These are phyloP conservation scores for Athene noctua DNA, from an alignment of 2,113 vertebrate genomes.

Conservation along the genomic window DNA sequence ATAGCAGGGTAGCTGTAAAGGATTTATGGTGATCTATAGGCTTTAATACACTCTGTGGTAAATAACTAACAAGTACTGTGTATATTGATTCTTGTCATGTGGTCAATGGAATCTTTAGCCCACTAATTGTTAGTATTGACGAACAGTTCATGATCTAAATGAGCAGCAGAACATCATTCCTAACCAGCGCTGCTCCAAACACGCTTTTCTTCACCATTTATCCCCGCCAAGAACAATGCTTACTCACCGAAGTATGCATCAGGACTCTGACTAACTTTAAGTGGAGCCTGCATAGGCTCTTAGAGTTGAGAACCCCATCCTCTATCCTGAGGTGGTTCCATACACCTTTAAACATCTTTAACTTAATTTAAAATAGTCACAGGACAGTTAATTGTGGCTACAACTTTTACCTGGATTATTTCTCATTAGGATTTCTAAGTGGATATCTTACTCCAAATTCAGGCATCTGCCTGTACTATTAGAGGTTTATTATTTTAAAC, in stretches of 20 bases:
- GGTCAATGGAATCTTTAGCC: constrained; percentile 82
- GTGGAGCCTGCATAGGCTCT: background rate
- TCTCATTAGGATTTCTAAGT: background rate
- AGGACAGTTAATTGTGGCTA: background rate
- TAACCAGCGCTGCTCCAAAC: constrained; percentile 53
- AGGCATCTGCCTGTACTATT: background rate
- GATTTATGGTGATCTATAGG: constrained; percentile 86
- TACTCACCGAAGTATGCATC: background rate
- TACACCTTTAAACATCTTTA: background rate
- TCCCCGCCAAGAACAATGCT: background rate
- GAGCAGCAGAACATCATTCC: constrained; percentile 68
- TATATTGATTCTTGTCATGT: constrained; percentile 73
- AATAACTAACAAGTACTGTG: constrained; percentile 81
- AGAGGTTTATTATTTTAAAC: background rate
- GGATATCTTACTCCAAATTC: background rate
- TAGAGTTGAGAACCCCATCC: background rate
- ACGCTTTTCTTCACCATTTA: background rate
- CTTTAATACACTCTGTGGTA: constrained; percentile 84
- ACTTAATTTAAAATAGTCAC: background rate
- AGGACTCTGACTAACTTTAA: background rate
- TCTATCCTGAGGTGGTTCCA: background rate
- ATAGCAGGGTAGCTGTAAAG: constrained; percentile 75
- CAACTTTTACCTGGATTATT: background rate
- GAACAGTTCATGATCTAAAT: constrained; percentile 80
- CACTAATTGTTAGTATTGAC: constrained; percentile 82